Evolutionary conservation across 2,888 invertebrate genomes (phyloP).

Genomic region (Epinotia ramella): DNA sequence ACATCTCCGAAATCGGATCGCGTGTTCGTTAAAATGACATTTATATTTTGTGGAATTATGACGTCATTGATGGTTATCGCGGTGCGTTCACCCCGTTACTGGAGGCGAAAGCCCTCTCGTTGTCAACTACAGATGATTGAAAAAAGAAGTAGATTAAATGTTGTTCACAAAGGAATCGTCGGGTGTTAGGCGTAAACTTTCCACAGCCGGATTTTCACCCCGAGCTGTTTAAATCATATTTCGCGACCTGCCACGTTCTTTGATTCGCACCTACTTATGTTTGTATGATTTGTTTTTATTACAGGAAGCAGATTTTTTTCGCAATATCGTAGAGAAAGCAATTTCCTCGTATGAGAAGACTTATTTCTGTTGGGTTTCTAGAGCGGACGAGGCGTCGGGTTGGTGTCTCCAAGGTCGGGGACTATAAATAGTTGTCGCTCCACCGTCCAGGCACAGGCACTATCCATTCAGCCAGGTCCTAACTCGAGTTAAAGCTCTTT

Average conservation of each 20-base stretch:
- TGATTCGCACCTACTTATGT: slow-evolving; percentile 30
- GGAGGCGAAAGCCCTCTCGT: slow-evolving; percentile 61
- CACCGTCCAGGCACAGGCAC: slow-evolving; percentile 47
- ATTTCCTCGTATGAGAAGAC: slow-evolving; percentile 13
- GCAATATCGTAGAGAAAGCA: slow-evolving; percentile 27
- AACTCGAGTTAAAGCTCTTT: slow-evolving; percentile 25
- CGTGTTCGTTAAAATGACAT: slow-evolving; percentile 44
- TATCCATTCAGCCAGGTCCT: slow-evolving; percentile 30
- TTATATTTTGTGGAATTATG: slow-evolving; percentile 44
- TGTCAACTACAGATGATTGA: slow-evolving; percentile 46
- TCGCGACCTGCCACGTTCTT: slow-evolving; percentile 21
- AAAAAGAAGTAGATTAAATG: slow-evolving; percentile 44
- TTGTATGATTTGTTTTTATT: slow-evolving; percentile 29
- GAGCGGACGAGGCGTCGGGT: slow-evolving; percentile 34
- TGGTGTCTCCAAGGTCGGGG: slow-evolving; percentile 41
- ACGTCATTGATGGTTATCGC: slow-evolving; percentile 38
- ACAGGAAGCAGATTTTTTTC: slow-evolving; percentile 31
- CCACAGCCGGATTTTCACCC: slow-evolving; percentile 47
- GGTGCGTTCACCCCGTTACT: slow-evolving; percentile 41
- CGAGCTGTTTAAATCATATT: slow-evolving; percentile 31
- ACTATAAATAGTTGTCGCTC: slow-evolving; percentile 55
- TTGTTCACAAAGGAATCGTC: slow-evolving; percentile 27
- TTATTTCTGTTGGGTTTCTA: slow-evolving; percentile 38
- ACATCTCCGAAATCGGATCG: slow-evolving; percentile 45
- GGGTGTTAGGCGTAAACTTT: slow-evolving; percentile 39